Conservation (phyloP, 1,140 invertebrate genomes). For the Pseudachorutes palmiensis region DNA sequence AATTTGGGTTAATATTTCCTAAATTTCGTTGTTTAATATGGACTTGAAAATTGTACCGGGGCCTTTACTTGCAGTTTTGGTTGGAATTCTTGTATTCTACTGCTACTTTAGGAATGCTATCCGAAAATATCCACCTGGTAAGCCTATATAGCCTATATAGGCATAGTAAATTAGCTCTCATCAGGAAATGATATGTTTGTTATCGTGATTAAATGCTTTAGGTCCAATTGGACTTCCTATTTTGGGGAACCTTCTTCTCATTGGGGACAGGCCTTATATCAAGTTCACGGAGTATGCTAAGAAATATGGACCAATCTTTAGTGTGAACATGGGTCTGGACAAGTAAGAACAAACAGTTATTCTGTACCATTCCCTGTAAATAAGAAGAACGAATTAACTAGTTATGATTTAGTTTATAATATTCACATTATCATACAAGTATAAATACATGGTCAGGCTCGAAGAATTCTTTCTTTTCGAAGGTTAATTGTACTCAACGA, state of each 20-base stretch:
- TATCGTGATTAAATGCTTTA: neutral
- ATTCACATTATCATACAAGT: neutral
- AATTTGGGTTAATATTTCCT: neutral
- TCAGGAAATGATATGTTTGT: neutral
- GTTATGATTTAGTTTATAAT: neutral
- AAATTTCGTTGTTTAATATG: neutral
- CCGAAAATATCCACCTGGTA: neutral
- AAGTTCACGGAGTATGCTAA: neutral
- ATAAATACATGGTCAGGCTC: neutral
- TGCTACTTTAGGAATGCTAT: neutral
- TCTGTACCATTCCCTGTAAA: neutral
- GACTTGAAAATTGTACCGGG: neutral
- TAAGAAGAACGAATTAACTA: neutral
- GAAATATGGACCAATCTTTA: slow-evolving; percentile 27
- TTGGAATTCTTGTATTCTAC: neutral
- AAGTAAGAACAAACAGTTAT: slow-evolving; percentile 11
- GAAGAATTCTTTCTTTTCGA: slow-evolving; percentile 1
- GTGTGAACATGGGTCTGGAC: slow-evolving; percentile 22
- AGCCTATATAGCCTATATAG: too few relatives aligned
- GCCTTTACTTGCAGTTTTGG: too few relatives aligned
- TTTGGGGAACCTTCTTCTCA: neutral
- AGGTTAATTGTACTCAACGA: slow-evolving; percentile 21
- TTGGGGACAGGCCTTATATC: slow-evolving; percentile 17
- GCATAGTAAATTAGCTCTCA: neutral
- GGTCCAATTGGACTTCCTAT: slow-evolving; percentile 16